phyloP scores from a whole-genome alignment of 2,113 vertebrate species.

The Serinus canaria region DNA sequence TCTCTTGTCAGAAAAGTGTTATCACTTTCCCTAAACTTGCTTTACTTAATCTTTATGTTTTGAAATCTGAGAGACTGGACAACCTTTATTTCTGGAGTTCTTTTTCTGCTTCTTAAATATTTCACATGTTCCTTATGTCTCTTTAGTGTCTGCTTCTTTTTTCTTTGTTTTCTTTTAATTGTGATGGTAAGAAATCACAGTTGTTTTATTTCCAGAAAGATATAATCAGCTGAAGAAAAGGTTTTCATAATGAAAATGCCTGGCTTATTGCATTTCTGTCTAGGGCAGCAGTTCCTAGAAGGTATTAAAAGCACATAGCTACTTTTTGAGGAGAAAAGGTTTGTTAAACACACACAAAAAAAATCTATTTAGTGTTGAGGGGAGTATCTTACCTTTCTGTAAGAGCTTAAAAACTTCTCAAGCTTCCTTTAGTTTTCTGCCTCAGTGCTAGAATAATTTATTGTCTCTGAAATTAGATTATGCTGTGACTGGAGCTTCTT shows the following conservation, averaged over 20 bases:
- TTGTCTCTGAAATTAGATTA: background rate
- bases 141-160: background rate
- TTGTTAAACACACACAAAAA: background rate
- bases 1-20: background rate
- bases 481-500: background rate
- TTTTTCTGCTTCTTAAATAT: background rate
- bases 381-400: background rate
- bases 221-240: background rate
- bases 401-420: background rate
- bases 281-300: background rate
- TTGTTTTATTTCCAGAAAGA: background rate
- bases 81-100: background rate
- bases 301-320: background rate
- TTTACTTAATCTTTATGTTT: background rate
- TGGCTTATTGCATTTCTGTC: constrained; percentile 2
- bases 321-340: background rate
- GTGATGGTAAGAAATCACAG: background rate
- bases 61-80: background rate
- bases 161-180: background rate
- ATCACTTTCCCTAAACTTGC: background rate
- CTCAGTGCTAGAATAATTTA: background rate
- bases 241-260: constrained; percentile 15
- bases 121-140: background rate
- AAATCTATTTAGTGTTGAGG: background rate
- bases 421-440: background rate